Evolutionary conservation across 2,113 vertebrate genomes (phyloP), one percentile per base, ranked within the genome.

Genomic region (Aspidoscelis tigris): DNA sequence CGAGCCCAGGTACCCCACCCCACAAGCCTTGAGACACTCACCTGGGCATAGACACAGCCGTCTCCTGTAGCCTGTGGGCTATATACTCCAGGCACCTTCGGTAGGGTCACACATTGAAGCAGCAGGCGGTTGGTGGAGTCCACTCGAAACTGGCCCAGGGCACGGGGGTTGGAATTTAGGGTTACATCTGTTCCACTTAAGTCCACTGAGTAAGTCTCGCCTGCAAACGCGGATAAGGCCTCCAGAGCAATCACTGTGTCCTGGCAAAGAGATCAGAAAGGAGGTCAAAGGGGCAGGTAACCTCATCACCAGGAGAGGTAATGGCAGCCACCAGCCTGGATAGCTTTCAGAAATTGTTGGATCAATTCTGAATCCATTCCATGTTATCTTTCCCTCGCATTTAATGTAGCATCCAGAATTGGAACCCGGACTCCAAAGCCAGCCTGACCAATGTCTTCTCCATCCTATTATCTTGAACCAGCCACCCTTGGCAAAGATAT

Each of bases 41-140:
- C 97, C 96, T 97, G 96, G 61, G 95, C 70, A 21, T 95, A 95
- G 26, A 95, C 93, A 8, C 95, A 97, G 72, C 95, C 94, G 9
- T 90, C 88, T 0, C 97, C 96, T 20, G 93, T 94, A 58, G 94
- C 93, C 5, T 80, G 83, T 0, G 84, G 75, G 24, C 6, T 92
- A 91, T 97, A 97, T 2, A 94, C 82, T 39, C 95, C 96, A 0
- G 96, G 95, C 71, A 96, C 84, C 26, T 72, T 73, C 43, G 95
- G 88, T 80, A 97, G 88, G 26, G 70, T 0, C 78, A 87, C 33
- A 12, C 97, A 96, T 88, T 99, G 98, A 10, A 98, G 96, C 81
- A 98, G 91, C 80, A 98, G 93, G 58, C 96, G 95, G 91, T 97
- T 98, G 83, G 75, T 71, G 21, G 95, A 65, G 53, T 96, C 94